Base-by-base conservation (phyloP, 2,113 vertebrate genomes). In the Oxygymnocypris stewartii region DNA sequence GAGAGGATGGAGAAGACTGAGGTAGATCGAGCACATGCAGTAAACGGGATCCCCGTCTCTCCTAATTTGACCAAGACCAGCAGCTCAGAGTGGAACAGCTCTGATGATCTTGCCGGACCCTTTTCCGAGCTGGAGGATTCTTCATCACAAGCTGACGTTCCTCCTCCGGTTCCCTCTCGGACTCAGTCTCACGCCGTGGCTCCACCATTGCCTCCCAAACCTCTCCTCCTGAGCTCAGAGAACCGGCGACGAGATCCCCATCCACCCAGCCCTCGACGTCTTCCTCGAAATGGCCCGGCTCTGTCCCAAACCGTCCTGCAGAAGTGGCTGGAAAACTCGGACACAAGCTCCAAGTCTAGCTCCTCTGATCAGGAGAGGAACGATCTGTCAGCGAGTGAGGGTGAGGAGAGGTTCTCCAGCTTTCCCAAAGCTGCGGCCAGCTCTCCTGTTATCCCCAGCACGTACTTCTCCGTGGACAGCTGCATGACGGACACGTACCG, bases 401-500 rank as follows among this genome's bases (percentile, higher is more conserved):
- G 92, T 10, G 93, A 94, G 0, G 93, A 94, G 47, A 71, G 88
- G 88, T 84, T 87, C 8, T 86, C 93, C 16, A 91, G 87, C 40
- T 13, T 65, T n/a, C 87, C 92, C 7, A 37, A 91, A 85, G 85
- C 87, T 28, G 57, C 82, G 61, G 79, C 49, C 23, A 25, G 82
- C 11, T 0, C 91, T 78, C 79, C 89, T 0, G 90, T 89, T 42
- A 93, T 96, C 7, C 95, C 96, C 25, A 99, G 97, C 0, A 99
- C 97, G 6, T 99, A 98, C 84, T 99, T 99, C 88, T 97, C 97
- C 0, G 98, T 99, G 69, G 98, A 99, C 78, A 94, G 92, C 89
- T 99, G 98, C 90, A 99, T 99, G 98, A 99, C 97, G 1, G 98
- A 99, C 92, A 98, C 97, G 0, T 99, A 99, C 85, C 96, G 98